Evolutionary conservation across 2,888 invertebrate species (phyloP), one percentile per base, ranked within the genome.

Genomic region (Drosophila falleni): DNA sequence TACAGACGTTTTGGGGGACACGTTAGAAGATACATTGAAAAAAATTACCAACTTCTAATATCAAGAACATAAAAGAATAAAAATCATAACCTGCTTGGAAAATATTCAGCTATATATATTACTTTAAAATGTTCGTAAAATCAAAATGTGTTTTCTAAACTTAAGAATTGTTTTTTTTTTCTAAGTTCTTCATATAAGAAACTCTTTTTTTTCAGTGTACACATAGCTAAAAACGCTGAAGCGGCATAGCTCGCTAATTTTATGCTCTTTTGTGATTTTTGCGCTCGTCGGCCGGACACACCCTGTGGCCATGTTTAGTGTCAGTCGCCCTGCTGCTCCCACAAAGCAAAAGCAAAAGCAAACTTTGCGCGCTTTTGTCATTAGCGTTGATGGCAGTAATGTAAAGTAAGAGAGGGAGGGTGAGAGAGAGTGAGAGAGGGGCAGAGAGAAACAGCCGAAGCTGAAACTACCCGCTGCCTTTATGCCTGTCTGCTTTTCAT

Each of bases 181-280:
- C 23, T 23, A 4, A 23, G 23, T 23, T 23, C 23, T 23, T 23
- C 0, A 23, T 23, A 4, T 23, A 23, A 4, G 23, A 23, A 23
- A 23, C 23, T 23, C 19, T 23, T 23, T 23, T 23, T 23, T 23
- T 23, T 23, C 23, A 23, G 23, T 23, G 23, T 23, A 23, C 23
- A 4, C 44, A 33, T 59, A 59, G 77, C 69, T 73, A 49, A 49
- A 76, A 55, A 55, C 70, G 53, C 60, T 63, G 62, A 60, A 62
- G 56, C 70, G 78, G 78, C 78, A 73, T 72, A 68, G 70, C 59
- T 86, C 82, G 85, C 89, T 86, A 86, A 86, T 86, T 86, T 89
- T 89, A 89, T 89, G 86, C 89, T 82, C 86, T 85, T 86, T 86
- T 86, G 86, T 86, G 89, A 87, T 86, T 89, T 89, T 81, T 80